Percentiles rank a stretch among this genome's conserved stretches.
Evolutionary conservation across 2,113 vertebrate species (phyloP).

Genomic region (Scalopus aquaticus): DNA sequence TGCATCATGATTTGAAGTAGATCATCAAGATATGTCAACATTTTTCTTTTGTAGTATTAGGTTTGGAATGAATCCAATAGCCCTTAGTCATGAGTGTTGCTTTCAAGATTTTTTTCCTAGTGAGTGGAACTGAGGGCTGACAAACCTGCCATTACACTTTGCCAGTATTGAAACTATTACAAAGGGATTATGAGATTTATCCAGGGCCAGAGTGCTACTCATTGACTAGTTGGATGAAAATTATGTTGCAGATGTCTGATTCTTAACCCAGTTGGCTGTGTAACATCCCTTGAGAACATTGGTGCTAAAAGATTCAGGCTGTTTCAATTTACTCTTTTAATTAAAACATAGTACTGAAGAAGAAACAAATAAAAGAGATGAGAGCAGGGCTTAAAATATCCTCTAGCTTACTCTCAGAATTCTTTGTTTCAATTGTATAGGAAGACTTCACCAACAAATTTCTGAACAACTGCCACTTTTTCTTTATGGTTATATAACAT

Average conservation of each 20-base stretch:
- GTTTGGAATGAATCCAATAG: neutral
- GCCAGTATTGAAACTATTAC: constrained; percentile 56
- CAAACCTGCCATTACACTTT: constrained; percentile 28
- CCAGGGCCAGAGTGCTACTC: constrained; percentile 59
- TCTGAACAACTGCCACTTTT: constrained; percentile 54
- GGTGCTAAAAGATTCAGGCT: constrained; percentile 76
- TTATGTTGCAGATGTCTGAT: constrained; percentile 61
- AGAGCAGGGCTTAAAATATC: constrained; percentile 62
- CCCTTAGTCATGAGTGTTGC: neutral
- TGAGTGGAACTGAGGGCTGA: neutral
- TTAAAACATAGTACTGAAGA: constrained; percentile 75
- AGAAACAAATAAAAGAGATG: constrained; percentile 70
- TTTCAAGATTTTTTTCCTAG: constrained; percentile 43
- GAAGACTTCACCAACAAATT: constrained; percentile 4
- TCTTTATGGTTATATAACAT: constrained; percentile 54
- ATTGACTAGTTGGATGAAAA: constrained; percentile 76
- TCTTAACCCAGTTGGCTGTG: constrained; percentile 72
- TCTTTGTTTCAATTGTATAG: neutral
- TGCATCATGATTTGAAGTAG: neutral
- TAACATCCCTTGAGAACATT: constrained; percentile 62
- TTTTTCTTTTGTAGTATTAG: neutral
- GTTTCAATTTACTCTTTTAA: constrained; percentile 80
- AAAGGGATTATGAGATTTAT: constrained; percentile 71
- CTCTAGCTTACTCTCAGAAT: neutral
- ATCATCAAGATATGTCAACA: neutral